Percentiles rank a stretch among this genome's conserved stretches.
Evolutionary conservation across 2,888 invertebrate species (phyloP).

Genomic region (Junonia oenone): DNA sequence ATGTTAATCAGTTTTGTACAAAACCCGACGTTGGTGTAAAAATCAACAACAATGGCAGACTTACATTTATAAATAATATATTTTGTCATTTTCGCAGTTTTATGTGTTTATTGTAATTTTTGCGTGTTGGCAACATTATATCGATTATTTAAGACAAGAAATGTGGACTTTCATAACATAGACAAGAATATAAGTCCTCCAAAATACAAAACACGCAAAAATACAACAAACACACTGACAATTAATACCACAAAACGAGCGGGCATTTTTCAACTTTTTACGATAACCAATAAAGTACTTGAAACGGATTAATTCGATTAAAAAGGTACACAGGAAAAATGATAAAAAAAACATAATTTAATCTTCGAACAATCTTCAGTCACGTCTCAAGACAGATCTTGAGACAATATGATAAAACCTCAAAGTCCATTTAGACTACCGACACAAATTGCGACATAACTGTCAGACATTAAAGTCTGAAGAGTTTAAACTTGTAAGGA

Average conservation of each 20-base stretch:
- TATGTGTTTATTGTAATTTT: background rate
- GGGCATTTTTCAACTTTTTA: slow-evolving; percentile 2
- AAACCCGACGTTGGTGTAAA: background rate
- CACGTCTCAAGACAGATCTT: background rate
- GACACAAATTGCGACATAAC: no score
- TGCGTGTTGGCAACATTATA: background rate
- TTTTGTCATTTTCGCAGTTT: slow-evolving; percentile 7
- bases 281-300: background rate
- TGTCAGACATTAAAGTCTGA: no score
- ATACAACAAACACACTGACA: background rate
- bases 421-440: no score
- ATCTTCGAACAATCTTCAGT: background rate
- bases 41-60: slow-evolving; percentile 3
- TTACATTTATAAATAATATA: background rate
- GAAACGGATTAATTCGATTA: background rate
- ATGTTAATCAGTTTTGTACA: background rate
- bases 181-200: no score
- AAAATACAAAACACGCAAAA: no score
- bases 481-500: no score
- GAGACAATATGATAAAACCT: no score
- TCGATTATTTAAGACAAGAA: no score
- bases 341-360: background rate
- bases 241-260: background rate
- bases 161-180: no score
- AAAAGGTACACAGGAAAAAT: background rate